Evolutionary conservation across 2,888 invertebrate genomes (phyloP).

Genomic region (Caenorhabditis wallacei): DNA sequence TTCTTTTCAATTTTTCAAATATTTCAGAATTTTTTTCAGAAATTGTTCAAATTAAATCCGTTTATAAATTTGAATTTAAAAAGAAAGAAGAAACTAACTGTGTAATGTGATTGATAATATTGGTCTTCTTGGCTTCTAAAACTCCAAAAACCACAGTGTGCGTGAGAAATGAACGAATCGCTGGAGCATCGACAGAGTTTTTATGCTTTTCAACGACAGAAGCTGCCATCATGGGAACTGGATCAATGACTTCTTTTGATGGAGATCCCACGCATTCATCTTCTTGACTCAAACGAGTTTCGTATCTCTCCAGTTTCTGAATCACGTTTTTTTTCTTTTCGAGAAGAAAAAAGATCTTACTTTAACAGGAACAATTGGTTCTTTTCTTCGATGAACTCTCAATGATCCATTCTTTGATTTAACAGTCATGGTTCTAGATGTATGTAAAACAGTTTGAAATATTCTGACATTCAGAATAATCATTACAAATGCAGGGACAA

Average conservation of each 20-base stretch:
- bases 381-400: constrained; percentile 76
- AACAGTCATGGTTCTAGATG: constrained; percentile 70
- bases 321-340: constrained; percentile 1
- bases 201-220: constrained; percentile 54
- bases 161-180: constrained; percentile 66
- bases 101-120: constrained; percentile 63
- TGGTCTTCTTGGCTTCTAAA: constrained; percentile 62
- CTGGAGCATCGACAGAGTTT: constrained; percentile 53
- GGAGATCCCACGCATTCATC: constrained; percentile 54
- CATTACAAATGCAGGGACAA: constrained; percentile 81
- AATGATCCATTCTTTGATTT: constrained; percentile 71
- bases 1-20: background rate
- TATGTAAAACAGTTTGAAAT: constrained; percentile 78
- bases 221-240: constrained; percentile 38
- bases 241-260: constrained; percentile 52
- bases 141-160: constrained; percentile 69
- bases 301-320: constrained; percentile 58
- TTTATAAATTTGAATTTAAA: background rate
- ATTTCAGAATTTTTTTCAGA: background rate
- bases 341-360: constrained; percentile 2
- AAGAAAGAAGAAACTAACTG: constrained; percentile 45
- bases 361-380: constrained; percentile 49
- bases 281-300: constrained; percentile 46
- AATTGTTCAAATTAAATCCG: background rate
- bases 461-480: constrained; percentile 80